Evolutionary conservation across 2,113 vertebrate species (phyloP).

Genomic region (Dryoscopus gambensis): DNA sequence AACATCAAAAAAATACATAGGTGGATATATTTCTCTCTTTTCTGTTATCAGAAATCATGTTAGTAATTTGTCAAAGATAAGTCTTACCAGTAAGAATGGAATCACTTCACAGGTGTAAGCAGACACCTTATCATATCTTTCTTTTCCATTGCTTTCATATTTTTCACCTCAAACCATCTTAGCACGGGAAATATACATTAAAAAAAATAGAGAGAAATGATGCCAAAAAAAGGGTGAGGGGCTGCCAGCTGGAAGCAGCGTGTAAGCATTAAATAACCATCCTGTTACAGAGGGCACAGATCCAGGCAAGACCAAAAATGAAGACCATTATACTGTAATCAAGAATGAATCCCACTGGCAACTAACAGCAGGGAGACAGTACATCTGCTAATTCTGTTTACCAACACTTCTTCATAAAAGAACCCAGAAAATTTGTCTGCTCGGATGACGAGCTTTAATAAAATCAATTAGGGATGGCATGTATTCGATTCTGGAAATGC

Average conservation of each 20-base stretch:
- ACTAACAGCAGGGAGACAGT: neutral
- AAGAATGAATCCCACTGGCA: neutral
- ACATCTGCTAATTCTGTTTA: slow-evolving; percentile 9
- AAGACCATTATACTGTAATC: neutral
- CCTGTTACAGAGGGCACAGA: neutral
- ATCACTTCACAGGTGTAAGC: neutral
- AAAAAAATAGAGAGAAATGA: neutral
- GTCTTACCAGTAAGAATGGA: neutral
- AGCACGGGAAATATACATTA: neutral
- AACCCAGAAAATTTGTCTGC: neutral
- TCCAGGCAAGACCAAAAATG: slow-evolving; percentile 25
- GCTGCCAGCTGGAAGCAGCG: neutral
- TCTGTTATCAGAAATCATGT: neutral
- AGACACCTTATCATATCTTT: neutral
- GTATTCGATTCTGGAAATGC: neutral
- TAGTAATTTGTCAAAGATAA: neutral
- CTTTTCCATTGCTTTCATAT: neutral
- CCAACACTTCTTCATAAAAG: neutral
- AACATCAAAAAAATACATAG: neutral
- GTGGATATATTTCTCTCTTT: neutral
- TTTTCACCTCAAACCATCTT: neutral
- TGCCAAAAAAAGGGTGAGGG: neutral
- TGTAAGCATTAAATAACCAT: slow-evolving; percentile 3
- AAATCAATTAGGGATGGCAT: neutral
- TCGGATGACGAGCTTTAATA: neutral